Conservation (phyloP, 2,113 vertebrate species). For the Oreotrochilus melanogaster region DNA sequence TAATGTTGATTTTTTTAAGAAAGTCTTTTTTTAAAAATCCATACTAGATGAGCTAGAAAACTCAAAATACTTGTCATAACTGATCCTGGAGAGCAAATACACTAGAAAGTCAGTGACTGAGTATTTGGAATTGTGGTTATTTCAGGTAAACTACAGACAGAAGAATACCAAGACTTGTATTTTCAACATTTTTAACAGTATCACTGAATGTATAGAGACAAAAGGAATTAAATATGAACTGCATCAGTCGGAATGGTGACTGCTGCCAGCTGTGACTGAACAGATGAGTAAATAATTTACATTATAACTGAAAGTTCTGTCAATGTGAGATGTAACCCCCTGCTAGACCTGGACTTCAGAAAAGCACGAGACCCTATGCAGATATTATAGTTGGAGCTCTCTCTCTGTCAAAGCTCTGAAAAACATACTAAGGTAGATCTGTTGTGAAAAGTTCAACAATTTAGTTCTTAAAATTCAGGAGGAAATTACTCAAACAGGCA, state of each 20-base stretch:
- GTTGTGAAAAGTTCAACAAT: not conserved
- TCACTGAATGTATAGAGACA: not conserved
- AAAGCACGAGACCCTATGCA: not conserved
- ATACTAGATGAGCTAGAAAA: not conserved
- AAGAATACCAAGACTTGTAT: not conserved
- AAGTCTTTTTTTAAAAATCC: not conserved
- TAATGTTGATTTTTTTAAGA: not conserved
- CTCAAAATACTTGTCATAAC: not conserved
- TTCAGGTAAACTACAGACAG: not conserved
- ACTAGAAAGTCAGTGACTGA: not conserved
- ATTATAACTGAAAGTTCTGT: not conserved
- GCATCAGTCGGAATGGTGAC: not conserved
- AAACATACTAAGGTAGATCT: not conserved
- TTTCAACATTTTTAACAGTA: not conserved
- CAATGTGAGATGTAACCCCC: not conserved
- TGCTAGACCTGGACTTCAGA: not conserved
- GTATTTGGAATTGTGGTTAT: not conserved
- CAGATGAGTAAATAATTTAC: not conserved
- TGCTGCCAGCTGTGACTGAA: not conserved
- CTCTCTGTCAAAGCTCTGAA: not conserved
- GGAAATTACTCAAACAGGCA: not conserved
- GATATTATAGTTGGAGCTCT: not conserved
- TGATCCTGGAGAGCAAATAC: not conserved
- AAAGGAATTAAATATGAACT: not conserved
- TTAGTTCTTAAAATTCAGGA: not conserved